A percentile compares a stretch with the other conserved stretches of the same genome.
Conservation (phyloP, 2,888 invertebrate species). For the Chymomyza fuscimana region DNA sequence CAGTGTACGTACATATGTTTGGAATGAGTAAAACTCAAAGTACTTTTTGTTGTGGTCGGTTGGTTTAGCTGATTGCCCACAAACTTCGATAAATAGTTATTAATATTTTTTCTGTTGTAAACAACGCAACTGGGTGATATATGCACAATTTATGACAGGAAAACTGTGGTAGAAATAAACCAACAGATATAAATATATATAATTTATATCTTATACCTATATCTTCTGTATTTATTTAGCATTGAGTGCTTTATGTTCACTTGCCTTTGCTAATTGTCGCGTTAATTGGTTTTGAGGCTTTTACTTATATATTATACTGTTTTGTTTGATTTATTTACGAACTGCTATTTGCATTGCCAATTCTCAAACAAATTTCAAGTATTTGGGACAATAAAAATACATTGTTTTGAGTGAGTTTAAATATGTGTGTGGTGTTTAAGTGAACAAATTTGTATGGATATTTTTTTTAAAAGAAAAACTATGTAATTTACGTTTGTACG, state of each 20-base stretch:
- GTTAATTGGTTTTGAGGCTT: conserved; percentile 40
- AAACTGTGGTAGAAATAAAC: not conserved
- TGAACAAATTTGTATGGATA: no score
- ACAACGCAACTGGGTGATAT: not conserved
- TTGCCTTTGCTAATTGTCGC: conserved; percentile 35
- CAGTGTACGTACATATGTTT: not conserved
- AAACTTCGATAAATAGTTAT: not conserved
- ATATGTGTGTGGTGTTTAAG: not conserved
- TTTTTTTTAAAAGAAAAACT: no score
- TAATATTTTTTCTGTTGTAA: not conserved
- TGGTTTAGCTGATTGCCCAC: conserved; percentile 10
- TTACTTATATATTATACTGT: not conserved
- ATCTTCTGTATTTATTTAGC: conserved; percentile 24
- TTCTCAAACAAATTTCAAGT: conserved; percentile 42
- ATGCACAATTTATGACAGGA: not conserved
- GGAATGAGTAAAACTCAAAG: conserved; percentile 29
- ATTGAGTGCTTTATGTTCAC: conserved; percentile 15
- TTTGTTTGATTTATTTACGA: conserved; percentile 40
- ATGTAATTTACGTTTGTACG: no score
- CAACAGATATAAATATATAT: conserved; percentile 1
- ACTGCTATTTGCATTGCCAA: conserved; percentile 36
- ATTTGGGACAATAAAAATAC: conserved; percentile 50
- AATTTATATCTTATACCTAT: conserved; percentile 1
- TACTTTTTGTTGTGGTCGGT: conserved; percentile 24
- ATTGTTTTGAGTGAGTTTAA: not conserved